Base-by-base conservation (phyloP, 2,113 vertebrate species). In the Ptilonorhynchus violaceus region DNA sequence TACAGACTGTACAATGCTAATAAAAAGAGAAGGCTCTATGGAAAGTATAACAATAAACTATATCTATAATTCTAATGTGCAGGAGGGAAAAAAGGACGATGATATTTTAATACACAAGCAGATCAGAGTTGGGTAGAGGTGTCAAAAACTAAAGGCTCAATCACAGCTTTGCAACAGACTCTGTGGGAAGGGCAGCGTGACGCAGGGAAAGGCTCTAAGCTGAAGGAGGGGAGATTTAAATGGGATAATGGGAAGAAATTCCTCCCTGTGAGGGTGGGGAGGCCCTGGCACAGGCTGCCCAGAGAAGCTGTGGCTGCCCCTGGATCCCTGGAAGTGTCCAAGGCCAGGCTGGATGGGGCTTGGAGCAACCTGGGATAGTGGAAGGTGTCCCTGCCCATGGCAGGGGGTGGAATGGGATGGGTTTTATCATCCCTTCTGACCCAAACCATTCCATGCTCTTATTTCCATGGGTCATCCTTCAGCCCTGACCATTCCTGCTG, bases 11-110 rank as follows among this genome's bases (percentile, higher is more conserved):
- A 97, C 80, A 97, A 97, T 93, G 95, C 72, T 96, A 97, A 96
- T 97, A 97, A 97, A 97, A 97, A 97, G 94, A 94, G 94, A 97
- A 96, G 91, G 89, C 75, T 95, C 84, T 53, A 87, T 73, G 89
- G 96, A 89, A 94, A 78, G 78, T 73, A 50, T 85, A 97, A 98
- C 95, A 97, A 97, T 97, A 97, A 97, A 88, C 88, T 85, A 95
- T 97, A 96, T 96, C 92, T 97, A 96, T 98, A 97, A 97, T 97
- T 97, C 94, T 97, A 97, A 96, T 78, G 81, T 97, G 96, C 55
- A 94, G 93, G 35, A 47, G 80, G 60, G 17, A 83, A 94, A 58
- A 95, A 92, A 89, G 85, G 93, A 93, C 7, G 2, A 50, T 87
- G 92, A 87, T 96, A 96, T 98, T 98, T 98, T 97, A 96, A 98